A percentile compares a stretch with the other conserved stretches of the same genome.
phyloP scores from a whole-genome alignment of 2,797 vertebrate genomes.

The Alauda arvensis region DNA sequence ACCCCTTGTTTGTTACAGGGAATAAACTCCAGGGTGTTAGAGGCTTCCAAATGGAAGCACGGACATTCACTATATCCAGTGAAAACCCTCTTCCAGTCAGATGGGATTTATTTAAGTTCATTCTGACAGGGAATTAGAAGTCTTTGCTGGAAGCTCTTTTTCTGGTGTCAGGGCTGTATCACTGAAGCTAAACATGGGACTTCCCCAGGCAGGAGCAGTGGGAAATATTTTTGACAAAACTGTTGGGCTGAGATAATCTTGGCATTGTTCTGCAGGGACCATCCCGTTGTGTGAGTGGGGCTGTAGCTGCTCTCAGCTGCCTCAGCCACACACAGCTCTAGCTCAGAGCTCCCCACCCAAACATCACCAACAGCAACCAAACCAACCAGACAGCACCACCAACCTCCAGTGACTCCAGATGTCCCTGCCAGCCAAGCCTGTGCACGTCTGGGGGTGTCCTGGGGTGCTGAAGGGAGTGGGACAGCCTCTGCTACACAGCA shows the following conservation, averaged over 20 bases:
- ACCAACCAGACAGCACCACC: too few relatives aligned
- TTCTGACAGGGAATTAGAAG: conserved; percentile 51
- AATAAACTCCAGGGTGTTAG: background rate
- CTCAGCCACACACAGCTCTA: background rate
- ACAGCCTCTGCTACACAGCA: background rate
- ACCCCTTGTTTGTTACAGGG: background rate
- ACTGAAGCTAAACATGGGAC: background rate
- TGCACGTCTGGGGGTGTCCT: background rate
- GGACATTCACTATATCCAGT: background rate
- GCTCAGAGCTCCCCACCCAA: background rate
- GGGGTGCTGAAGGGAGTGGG: accelerated
- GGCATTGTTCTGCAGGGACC: background rate
- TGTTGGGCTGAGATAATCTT: background rate
- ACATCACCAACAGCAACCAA: too few relatives aligned
- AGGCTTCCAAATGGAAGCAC: background rate
- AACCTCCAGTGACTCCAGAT: accelerated
- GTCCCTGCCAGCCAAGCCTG: background rate
- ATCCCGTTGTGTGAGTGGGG: background rate
- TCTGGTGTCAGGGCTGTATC: background rate
- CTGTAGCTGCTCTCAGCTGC: background rate
- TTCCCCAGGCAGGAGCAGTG: background rate
- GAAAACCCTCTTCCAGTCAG: conserved; percentile 8
- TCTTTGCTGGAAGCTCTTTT: conserved; percentile 17
- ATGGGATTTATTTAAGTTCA: conserved; percentile 52
- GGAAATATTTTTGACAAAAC: background rate